A percentile compares a stretch with the other conserved stretches of the same genome.
These are phyloP conservation scores for Zootoca vivipara DNA, from an alignment of 2,113 vertebrate genomes.

Conservation along the genomic window DNA sequence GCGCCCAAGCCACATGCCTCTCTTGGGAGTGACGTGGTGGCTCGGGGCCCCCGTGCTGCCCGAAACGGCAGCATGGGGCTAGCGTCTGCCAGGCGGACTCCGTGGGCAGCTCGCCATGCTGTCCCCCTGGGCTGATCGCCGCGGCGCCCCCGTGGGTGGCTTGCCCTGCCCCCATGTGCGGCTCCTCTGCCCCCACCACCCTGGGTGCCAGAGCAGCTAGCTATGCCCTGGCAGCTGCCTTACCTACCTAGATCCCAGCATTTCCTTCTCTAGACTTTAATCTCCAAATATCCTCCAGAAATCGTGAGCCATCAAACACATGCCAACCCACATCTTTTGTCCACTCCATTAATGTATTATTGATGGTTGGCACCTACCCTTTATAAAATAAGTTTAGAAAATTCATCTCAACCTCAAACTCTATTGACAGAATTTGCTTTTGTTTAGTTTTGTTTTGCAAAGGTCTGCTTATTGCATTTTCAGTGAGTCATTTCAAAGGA, in stretches of 20 bases:
- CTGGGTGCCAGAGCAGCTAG: too few relatives aligned
- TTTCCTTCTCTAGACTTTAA: slow-evolving; percentile 26
- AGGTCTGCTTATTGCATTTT: slow-evolving; percentile 48
- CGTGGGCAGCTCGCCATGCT: too few relatives aligned
- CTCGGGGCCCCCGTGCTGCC: too few relatives aligned
- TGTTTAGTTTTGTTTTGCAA: slow-evolving; percentile 18
- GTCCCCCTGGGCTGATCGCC: too few relatives aligned
- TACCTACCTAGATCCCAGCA: background rate
- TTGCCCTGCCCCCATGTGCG: too few relatives aligned
- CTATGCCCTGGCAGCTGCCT: background rate
- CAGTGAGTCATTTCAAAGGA: slow-evolving; percentile 41
- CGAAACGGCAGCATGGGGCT: too few relatives aligned
- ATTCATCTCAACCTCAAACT: slow-evolving; percentile 46
- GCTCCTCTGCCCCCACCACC: too few relatives aligned
- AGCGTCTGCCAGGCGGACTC: too few relatives aligned
- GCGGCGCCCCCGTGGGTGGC: too few relatives aligned
- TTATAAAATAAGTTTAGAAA: slow-evolving; percentile 66
- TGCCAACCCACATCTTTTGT: slow-evolving; percentile 50
- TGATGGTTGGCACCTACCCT: slow-evolving; percentile 60
- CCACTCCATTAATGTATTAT: slow-evolving; percentile 67
- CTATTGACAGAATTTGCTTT: slow-evolving; percentile 27
- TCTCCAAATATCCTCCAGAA: slow-evolving; percentile 61
- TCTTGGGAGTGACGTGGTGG: too few relatives aligned
- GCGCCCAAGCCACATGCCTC: too few relatives aligned
- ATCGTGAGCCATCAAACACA: slow-evolving; percentile 65